Evolutionary conservation across 2,113 vertebrate genomes (phyloP), one percentile per base, ranked within the genome.

Genomic region (Ranitomeya imitator): DNA sequence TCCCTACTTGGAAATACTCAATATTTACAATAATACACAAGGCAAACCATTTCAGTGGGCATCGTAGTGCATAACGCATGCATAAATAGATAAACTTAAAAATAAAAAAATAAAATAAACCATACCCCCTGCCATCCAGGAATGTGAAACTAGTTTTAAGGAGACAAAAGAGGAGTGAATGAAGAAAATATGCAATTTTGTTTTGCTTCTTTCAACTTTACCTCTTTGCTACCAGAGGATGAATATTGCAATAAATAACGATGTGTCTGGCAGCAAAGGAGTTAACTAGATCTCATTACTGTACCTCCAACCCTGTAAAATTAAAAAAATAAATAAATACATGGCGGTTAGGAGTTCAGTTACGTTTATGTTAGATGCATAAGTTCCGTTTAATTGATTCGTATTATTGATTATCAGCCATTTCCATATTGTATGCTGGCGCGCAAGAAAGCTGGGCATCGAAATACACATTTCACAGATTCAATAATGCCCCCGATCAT

Each of bases 121-220:
- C 98, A 97, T 99, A 99, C 97, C 97, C 96, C 96, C 97, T 96
- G 97, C 96, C 97, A 99, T 99, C 97, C 98, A 99, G 96, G 98
- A 99, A 93, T 96, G 97, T 93, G 97, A 99, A 91, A 98, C 98
- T 99, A 95, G 95, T 97, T 96, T 96, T 94, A 95, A 95, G 94
- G 94, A 97, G 93, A 97, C 94, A 96, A 98, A 96, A 95, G 92
- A 96, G 95, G 94, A 94, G 96, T 92, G 95, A 94, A 93, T 95
- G 92, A 95, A 96, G 93, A 93, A 89, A 93, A 77, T 26, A 55
- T 93, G 91, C 89, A 90, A 92, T 67, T 87, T 77, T 45, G 37
- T 45, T 45, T 91, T 90, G 90, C 65, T 21, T 91, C 51, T 90
- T 90, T 78, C 74, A 92, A 61, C 86, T 93, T 89, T 84, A 88